Evolutionary conservation across 2,888 invertebrate species (phyloP).

Genomic region (Muschampia plurimacula): DNA sequence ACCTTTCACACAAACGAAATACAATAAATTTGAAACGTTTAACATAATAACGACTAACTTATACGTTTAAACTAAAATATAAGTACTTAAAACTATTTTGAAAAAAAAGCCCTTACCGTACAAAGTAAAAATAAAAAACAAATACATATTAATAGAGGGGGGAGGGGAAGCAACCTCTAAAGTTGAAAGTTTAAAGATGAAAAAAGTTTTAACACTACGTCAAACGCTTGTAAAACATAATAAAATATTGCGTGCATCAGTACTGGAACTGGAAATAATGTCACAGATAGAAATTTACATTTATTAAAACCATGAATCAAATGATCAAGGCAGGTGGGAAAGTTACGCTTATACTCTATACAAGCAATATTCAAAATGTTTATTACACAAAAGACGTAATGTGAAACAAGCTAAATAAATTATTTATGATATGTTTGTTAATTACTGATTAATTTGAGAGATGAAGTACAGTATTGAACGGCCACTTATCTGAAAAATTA

Average conservation of each 20-base stretch:
- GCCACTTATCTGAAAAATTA: conserved; percentile 81
- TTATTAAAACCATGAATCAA: not conserved
- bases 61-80: conserved; percentile 70
- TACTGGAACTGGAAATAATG: conserved; percentile 3
- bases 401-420: conserved; percentile 68
- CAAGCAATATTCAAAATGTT: conserved; percentile 35
- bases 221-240: conserved; percentile 48
- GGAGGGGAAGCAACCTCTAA: conserved; percentile 65
- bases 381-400: conserved; percentile 43
- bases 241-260: conserved; percentile 33
- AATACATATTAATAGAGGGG: conserved; percentile 24
- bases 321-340: not conserved
- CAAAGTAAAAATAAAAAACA: conserved; percentile 41
- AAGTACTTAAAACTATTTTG: conserved; percentile 77
- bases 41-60: conserved; percentile 77
- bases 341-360: conserved; percentile 19
- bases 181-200: conserved; percentile 54
- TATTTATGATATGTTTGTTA: conserved; percentile 83
- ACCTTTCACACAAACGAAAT: conserved; percentile 77
- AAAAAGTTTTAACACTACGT: conserved; percentile 50
- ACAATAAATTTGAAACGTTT: conserved; percentile 72
- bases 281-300: not conserved
- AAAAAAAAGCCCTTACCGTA: conserved; percentile 80
- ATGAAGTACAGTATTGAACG: conserved; percentile 67
- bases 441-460: conserved; percentile 81